Evolutionary conservation across 2,113 vertebrate species (phyloP).

Genomic region (Bos indicus): DNA sequence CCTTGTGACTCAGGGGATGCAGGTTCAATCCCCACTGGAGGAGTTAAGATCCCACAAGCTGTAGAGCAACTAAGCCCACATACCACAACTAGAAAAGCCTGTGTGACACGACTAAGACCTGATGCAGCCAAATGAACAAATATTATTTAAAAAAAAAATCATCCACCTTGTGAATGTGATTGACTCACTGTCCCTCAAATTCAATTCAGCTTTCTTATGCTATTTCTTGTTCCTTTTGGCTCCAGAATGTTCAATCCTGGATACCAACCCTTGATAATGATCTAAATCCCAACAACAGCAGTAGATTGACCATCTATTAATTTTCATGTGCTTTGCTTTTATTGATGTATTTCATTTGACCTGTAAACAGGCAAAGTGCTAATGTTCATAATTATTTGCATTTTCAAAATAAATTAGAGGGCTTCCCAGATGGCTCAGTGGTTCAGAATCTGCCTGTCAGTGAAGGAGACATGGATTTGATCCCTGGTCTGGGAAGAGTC

Average conservation of each 20-base stretch:
- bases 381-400: background rate
- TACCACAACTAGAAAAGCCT: background rate
- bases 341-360: background rate
- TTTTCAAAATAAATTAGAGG: background rate
- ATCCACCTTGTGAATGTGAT: background rate
- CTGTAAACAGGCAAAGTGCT: background rate
- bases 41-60: background rate
- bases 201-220: background rate
- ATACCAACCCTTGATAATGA: background rate
- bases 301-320: background rate
- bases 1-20: accelerated
- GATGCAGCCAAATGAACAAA: background rate
- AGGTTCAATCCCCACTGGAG: background rate
- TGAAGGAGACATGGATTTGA: background rate
- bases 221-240: background rate
- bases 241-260: background rate
- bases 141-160: background rate
- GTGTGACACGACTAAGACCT: background rate
- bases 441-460: background rate
- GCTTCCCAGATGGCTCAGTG: background rate
- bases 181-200: background rate
- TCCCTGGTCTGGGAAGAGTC: background rate
- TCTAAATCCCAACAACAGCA: background rate
- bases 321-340: background rate
- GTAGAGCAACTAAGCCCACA: background rate